Conservation (phyloP, 2,113 vertebrate species). For the Zapornia atra region DNA sequence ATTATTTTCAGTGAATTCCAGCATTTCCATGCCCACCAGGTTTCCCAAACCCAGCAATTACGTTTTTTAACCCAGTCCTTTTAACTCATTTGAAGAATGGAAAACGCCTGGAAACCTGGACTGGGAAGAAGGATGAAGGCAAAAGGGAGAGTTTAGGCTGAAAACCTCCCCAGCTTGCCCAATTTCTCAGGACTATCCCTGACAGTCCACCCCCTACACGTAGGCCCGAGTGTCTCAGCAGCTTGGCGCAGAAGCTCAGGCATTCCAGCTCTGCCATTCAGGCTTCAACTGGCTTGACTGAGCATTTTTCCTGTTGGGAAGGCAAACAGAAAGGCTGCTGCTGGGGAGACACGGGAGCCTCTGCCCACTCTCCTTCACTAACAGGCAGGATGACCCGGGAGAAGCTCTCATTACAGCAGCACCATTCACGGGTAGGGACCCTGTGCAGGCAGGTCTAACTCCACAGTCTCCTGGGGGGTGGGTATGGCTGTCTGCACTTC, state of each 20-base stretch:
- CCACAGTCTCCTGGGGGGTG: neutral
- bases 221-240: neutral
- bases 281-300: neutral
- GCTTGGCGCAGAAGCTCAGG: neutral
- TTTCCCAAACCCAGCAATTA: neutral
- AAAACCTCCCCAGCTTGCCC: neutral
- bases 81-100: neutral
- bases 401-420: neutral
- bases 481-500: neutral
- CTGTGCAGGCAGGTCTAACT: neutral
- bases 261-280: neutral
- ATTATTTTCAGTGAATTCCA: neutral
- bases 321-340: conserved; percentile 11
- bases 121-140: neutral
- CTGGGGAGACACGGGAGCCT: neutral
- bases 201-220: neutral
- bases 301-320: neutral
- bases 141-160: neutral
- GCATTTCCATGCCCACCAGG: neutral
- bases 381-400: neutral
- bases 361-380: neutral
- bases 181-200: neutral
- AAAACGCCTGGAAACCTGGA: neutral
- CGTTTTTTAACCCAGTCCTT: neutral
- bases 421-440: rapidly evolving